These are phyloP conservation scores for Stegodyphus mimosarum DNA, from an alignment of 1,140 invertebrate genomes.

Conservation along the genomic window DNA sequence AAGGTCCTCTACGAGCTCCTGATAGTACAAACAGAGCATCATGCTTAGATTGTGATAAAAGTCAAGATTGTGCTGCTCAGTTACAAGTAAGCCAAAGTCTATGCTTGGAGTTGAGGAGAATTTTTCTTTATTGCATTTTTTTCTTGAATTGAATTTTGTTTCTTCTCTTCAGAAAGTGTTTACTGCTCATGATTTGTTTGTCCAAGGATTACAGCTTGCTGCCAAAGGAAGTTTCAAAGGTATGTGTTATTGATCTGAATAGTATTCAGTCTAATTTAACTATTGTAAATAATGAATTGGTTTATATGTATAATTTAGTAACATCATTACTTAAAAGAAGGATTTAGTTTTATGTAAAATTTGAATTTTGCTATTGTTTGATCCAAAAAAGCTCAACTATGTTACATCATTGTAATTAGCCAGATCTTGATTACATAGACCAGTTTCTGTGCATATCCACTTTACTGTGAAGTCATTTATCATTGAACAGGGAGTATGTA, in stretches of 20 bases:
- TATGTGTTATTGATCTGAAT: neutral
- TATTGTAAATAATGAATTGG: too few species aligned
- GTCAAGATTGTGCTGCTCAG: constrained; percentile 63
- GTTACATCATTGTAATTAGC: too few species aligned
- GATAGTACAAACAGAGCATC: constrained; percentile 51
- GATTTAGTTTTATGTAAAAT: too few species aligned
- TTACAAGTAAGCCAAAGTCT: constrained; percentile 25
- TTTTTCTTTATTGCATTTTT: neutral
- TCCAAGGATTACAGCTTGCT: constrained; percentile 64
- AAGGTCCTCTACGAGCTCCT: constrained; percentile 61
- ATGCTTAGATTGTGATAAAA: constrained; percentile 65
- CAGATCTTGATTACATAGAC: too few species aligned
- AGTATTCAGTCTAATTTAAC: too few species aligned
- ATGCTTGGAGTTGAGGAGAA: neutral
- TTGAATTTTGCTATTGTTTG: too few species aligned
- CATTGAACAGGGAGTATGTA: too few species aligned
- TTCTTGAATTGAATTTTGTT: neutral
- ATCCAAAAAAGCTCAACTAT: too few species aligned
- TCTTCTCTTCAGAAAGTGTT: constrained; percentile 64
- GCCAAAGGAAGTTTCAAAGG: constrained; percentile 64
- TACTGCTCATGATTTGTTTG: constrained; percentile 64
- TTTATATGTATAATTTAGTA: too few species aligned
- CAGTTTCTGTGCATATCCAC: too few species aligned
- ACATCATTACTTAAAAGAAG: too few species aligned
- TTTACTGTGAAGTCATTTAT: too few species aligned